Percentiles rank a stretch among this genome's conserved stretches.
Conservation (phyloP, 2,888 invertebrate species). For the Cataglyphis altisquamis region DNA sequence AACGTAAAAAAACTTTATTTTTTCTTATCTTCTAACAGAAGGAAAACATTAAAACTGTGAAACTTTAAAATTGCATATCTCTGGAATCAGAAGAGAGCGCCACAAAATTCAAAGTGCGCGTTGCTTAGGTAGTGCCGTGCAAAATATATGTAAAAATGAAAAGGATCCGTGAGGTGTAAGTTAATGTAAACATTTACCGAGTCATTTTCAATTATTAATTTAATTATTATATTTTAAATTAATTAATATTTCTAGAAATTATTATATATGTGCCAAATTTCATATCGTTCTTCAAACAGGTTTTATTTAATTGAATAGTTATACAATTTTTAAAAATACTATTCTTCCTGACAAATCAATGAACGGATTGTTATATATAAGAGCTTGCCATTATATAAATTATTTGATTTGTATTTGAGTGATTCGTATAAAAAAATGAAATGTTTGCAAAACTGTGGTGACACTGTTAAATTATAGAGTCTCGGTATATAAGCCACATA, state of each 20-base stretch:
- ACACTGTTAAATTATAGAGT: neutral
- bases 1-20: too few relatives aligned
- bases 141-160: too few relatives aligned
- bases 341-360: neutral
- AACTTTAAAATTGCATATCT: too few relatives aligned
- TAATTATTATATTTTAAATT: neutral
- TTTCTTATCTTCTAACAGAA: too few relatives aligned
- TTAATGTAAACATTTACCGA: too few relatives aligned
- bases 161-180: too few relatives aligned
- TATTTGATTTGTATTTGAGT: neutral
- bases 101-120: too few relatives aligned
- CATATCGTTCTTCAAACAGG: neutral
- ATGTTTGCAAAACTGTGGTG: neutral
- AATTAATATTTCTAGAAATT: neutral
- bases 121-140: too few relatives aligned
- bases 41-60: too few relatives aligned
- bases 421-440: neutral
- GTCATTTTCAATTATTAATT: too few relatives aligned
- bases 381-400: neutral
- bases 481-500: neutral
- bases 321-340: neutral
- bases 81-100: too few relatives aligned
- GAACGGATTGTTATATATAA: neutral
- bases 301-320: neutral
- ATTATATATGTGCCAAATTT: neutral